phyloP scores from a whole-genome alignment of 1,140 invertebrate genomes.

The Cotesia typhae region DNA sequence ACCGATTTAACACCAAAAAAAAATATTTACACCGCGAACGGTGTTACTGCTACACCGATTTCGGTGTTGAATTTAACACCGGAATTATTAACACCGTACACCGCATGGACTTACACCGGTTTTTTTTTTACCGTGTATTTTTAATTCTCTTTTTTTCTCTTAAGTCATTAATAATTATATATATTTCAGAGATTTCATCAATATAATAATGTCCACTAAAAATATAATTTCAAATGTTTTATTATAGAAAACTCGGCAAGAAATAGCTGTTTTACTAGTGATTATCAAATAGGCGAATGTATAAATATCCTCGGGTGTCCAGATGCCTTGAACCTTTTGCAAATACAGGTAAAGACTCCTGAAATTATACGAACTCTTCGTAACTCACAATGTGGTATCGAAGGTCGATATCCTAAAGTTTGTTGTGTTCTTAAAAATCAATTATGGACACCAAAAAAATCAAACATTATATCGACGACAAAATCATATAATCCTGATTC shows the following conservation, averaged over 20 bases:
- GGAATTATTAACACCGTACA: too few relatives aligned
- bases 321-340: slow-evolving; percentile 42
- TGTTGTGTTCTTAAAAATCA: slow-evolving; percentile 53
- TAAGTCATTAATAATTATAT: too few relatives aligned
- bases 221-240: too few relatives aligned
- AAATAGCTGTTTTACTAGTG: slow-evolving; percentile 51
- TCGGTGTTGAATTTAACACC: too few relatives aligned
- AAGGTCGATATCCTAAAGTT: slow-evolving; percentile 52
- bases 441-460: background rate
- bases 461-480: background rate
- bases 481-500: background rate
- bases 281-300: slow-evolving; percentile 53
- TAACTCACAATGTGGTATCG: slow-evolving; percentile 60
- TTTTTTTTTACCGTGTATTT: too few relatives aligned
- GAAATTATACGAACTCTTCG: slow-evolving; percentile 51
- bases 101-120: too few relatives aligned
- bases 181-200: too few relatives aligned
- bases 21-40: too few relatives aligned
- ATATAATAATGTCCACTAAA: too few relatives aligned
- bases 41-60: too few relatives aligned
- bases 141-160: too few relatives aligned
- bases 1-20: too few relatives aligned
- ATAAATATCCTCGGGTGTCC: slow-evolving; percentile 57
- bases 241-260: slow-evolving; percentile 16
- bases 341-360: slow-evolving; percentile 21